Percentiles rank a stretch among this genome's conserved stretches.
phyloP scores from a whole-genome alignment of 2,113 vertebrate species.

The Natator depressus region DNA sequence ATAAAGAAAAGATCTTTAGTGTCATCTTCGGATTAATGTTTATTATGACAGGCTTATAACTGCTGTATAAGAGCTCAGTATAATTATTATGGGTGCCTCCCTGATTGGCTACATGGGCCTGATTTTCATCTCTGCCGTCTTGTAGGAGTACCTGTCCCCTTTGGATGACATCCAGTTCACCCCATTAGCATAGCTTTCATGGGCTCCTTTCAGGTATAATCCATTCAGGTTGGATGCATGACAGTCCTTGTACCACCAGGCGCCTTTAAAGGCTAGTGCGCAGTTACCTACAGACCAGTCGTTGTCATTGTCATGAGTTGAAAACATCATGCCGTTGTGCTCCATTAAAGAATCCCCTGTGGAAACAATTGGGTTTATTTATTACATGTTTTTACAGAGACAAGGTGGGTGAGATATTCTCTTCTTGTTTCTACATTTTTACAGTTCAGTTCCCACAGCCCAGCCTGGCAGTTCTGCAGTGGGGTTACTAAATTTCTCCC shows the following conservation, averaged over 20 bases:
- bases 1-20: not conserved
- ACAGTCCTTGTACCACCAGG: not conserved
- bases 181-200: not conserved
- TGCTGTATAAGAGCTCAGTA: not conserved
- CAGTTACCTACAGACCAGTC: not conserved
- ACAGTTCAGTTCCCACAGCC: not conserved
- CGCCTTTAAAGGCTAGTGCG: rapidly evolving
- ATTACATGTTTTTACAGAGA: not conserved
- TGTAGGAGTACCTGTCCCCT: not conserved
- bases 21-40: not conserved
- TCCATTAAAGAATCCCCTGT: not conserved
- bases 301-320: not conserved
- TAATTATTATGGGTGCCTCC: not conserved
- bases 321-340: not conserved
- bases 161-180: not conserved
- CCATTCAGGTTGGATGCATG: not conserved
- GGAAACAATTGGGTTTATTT: not conserved
- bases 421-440: not conserved
- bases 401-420: not conserved
- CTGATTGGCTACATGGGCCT: not conserved
- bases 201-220: not conserved
- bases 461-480: not conserved
- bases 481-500: not conserved
- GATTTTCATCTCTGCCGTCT: slow-evolving; percentile 24
- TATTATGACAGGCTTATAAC: not conserved